A percentile compares a stretch with the other conserved stretches of the same genome.
These are phyloP conservation scores for Drosophila kanekoi DNA, from an alignment of 2,888 invertebrate genomes.

Conservation along the genomic window DNA sequence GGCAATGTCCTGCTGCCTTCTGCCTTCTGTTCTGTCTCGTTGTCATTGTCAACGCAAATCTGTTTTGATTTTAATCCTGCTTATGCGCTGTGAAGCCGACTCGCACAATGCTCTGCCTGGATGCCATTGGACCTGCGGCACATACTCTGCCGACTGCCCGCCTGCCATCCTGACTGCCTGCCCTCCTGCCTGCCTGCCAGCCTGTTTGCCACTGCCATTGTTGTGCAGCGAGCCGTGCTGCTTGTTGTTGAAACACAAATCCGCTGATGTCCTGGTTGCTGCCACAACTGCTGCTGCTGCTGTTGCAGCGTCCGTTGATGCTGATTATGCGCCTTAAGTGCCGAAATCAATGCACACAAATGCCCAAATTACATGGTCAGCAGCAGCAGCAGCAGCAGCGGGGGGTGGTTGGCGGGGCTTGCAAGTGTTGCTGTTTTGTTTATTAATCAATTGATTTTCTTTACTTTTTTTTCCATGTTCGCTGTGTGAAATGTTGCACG, in stretches of 20 bases:
- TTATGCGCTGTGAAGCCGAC: constrained; percentile 69
- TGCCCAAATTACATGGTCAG: constrained; percentile 76
- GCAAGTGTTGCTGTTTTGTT: constrained; percentile 70
- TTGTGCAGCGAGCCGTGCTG: constrained; percentile 73
- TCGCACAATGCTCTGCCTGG: constrained; percentile 34
- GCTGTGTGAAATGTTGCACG: constrained; percentile 49
- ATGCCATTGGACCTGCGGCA: constrained; percentile 61
- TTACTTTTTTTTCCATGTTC: background rate
- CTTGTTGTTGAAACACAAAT: constrained; percentile 57
- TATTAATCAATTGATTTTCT: constrained; percentile 72
- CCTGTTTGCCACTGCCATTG: constrained; percentile 45
- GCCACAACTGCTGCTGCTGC: constrained; percentile 10
- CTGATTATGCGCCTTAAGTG: constrained; percentile 82
- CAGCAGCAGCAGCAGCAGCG: constrained; percentile 14
- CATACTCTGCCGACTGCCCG: background rate
- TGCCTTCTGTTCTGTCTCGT: constrained; percentile 16
- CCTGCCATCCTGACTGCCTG: background rate
- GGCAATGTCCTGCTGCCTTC: constrained; percentile 16
- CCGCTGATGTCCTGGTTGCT: constrained; percentile 50
- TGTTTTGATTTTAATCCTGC: constrained; percentile 82
- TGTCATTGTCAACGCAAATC: constrained; percentile 79
- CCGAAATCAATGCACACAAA: constrained; percentile 84
- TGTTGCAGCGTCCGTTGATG: constrained; percentile 34
- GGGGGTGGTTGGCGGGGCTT: background rate
- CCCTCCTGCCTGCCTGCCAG: background rate